Base-by-base conservation (phyloP, 2,113 vertebrate genomes). In the Sinocyclocheilus anshuiensis region DNA sequence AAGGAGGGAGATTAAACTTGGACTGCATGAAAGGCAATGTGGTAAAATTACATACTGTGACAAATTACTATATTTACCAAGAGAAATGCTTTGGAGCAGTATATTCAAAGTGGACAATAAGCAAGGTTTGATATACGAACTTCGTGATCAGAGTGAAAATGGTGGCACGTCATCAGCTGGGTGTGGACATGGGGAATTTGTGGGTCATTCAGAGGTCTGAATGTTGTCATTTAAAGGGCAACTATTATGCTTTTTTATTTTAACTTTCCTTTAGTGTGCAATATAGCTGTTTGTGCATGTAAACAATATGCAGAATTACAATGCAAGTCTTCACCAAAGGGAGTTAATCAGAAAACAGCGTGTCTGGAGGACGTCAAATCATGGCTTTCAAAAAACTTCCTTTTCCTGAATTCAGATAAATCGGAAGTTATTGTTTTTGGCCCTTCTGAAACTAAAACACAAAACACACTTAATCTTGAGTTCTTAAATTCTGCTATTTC, bases 1-100 rank as follows among this genome's bases (percentile, higher is more conserved):
- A 18, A 81, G 16, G n/a, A 75, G 57, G 45, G 57, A 86, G 59
- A 87, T 87, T 29, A 76, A 33, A 87, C 69, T 12, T 24, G 24
- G 61, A 6, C 42, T 1, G 4, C 11, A 74, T 57, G 39, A 83
- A 83, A 84, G 48, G 50, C 50, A 33, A 59, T 59, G 69, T 22
- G 2, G 67, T 84, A 55, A 83, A 83, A 83, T 74, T 24, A 83
- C 50, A 74, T 24, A 74, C 50, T 74, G 20, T 74, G 69, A 71
- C 67, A 83, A 83, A 83, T 59, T 24, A 59, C 20, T 83, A 11
- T 83, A 74, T 74, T 83, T 83, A 74, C 8, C 29, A 57, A 42
- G 20, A 39, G 2, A 83, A 55, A 74, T 74, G 26, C 24, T 71
- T 69, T 36, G 45, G 26, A 53, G n/a, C 45, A 45, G 16, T n/a